Conservation (phyloP, 1,140 invertebrate species). For the Cherax quadricarinatus region DNA sequence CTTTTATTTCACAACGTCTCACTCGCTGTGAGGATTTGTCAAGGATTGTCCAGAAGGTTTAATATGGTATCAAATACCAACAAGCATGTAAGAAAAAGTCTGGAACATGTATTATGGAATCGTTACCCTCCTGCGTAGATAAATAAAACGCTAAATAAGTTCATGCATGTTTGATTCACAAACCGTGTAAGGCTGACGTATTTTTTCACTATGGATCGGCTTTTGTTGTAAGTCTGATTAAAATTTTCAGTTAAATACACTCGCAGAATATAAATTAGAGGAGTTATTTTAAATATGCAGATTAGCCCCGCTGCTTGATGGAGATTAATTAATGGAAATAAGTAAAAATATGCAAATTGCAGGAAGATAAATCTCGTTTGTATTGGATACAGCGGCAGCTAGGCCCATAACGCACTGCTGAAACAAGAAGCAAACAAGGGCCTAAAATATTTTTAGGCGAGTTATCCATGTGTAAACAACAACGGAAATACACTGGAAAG, state of each 20-base stretch:
- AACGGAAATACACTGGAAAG: not conserved
- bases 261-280: constrained; percentile 41
- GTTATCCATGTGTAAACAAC: not conserved
- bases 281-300: constrained; percentile 59
- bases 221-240: constrained; percentile 41
- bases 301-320: constrained; percentile 47
- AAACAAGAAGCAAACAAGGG: constrained; percentile 30
- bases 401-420: not conserved
- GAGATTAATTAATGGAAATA: constrained; percentile 61
- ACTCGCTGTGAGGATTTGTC: no score
- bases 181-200: no score
- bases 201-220: not conserved
- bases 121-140: no score
- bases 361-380: constrained; percentile 31
- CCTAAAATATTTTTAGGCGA: not conserved
- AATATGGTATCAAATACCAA: no score
- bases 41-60: no score
- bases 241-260: constrained; percentile 29
- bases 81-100: no score
- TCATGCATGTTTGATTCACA: no score
- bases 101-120: no score
- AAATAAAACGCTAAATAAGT: no score
- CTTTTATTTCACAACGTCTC: no score
- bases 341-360: constrained; percentile 55
- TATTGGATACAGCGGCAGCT: constrained; percentile 21